These are phyloP conservation scores for Fragum sueziense DNA, from an alignment of 2,888 invertebrate species.

Conservation along the genomic window DNA sequence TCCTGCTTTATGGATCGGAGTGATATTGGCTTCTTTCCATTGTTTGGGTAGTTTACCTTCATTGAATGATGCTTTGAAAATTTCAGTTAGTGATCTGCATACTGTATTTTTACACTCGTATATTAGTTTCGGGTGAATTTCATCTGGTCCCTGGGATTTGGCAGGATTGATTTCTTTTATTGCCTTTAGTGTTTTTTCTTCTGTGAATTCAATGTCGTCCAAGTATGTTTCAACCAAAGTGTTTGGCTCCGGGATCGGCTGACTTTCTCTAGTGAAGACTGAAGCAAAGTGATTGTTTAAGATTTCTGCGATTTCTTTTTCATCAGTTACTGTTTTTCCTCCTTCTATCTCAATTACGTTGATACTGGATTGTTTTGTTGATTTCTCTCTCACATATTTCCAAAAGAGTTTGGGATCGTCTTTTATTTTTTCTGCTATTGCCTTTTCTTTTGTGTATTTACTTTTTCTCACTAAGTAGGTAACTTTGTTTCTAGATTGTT, in stretches of 20 bases:
- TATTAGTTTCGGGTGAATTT: slow-evolving; percentile 7
- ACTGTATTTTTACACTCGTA: background rate
- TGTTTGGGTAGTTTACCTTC: background rate
- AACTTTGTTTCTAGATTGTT: too few relatives aligned
- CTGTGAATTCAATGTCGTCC: background rate
- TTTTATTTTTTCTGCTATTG: too few relatives aligned
- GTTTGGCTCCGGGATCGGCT: background rate
- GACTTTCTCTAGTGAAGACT: too few relatives aligned
- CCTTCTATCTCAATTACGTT: too few relatives aligned
- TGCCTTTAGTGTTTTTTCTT: background rate
- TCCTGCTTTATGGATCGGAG: background rate
- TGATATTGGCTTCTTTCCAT: background rate
- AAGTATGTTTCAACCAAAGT: background rate
- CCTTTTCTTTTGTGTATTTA: too few relatives aligned
- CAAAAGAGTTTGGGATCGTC: too few relatives aligned
- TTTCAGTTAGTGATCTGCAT: background rate
- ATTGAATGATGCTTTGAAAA: background rate
- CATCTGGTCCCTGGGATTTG: slow-evolving; percentile 3
- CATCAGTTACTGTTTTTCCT: too few relatives aligned
- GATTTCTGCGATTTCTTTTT: background rate
- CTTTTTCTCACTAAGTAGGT: too few relatives aligned
- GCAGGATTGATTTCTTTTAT: background rate
- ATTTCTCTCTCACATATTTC: too few relatives aligned
- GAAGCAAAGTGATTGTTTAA: background rate
- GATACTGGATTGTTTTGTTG: too few relatives aligned